Evolutionary conservation across 2,797 vertebrate genomes (phyloP).

Genomic region (Sebastes variabilis): DNA sequence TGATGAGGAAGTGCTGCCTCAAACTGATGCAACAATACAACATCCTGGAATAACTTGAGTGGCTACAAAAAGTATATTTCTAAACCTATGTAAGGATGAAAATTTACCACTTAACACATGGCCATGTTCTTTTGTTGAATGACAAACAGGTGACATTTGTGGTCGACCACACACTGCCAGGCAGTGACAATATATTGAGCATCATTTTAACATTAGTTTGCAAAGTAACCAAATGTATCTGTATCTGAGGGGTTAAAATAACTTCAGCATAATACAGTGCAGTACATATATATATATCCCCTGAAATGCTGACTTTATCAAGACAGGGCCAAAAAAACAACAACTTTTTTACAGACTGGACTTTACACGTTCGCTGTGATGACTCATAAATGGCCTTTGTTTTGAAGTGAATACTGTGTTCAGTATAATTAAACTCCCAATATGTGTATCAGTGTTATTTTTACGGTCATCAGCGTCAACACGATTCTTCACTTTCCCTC

Average conservation of each 20-base stretch:
- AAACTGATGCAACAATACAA: neutral
- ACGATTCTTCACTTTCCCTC: constrained; percentile 2
- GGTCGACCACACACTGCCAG: neutral
- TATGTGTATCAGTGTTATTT: neutral
- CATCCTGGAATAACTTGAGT: neutral
- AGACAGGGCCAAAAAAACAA: neutral
- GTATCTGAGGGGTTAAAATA: neutral
- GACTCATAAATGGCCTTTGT: constrained; percentile 38
- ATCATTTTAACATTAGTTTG: neutral
- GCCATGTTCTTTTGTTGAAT: neutral
- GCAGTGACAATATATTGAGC: too few relatives aligned
- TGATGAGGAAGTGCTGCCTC: neutral
- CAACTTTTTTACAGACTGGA: constrained; percentile 22
- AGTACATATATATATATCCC: too few relatives aligned
- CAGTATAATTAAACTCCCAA: neutral
- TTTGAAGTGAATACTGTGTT: neutral
- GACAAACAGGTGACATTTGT: neutral
- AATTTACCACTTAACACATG: constrained; percentile 1
- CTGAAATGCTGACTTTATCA: neutral
- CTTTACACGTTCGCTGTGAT: constrained; percentile 14
- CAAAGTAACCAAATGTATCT: neutral
- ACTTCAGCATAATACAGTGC: neutral
- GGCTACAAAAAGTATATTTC: neutral
- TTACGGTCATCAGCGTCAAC: constrained; percentile 6
- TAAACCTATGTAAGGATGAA: neutral